Evolutionary conservation across 2,113 vertebrate species (phyloP).

Genomic region (Neomonachus schauinslandi): DNA sequence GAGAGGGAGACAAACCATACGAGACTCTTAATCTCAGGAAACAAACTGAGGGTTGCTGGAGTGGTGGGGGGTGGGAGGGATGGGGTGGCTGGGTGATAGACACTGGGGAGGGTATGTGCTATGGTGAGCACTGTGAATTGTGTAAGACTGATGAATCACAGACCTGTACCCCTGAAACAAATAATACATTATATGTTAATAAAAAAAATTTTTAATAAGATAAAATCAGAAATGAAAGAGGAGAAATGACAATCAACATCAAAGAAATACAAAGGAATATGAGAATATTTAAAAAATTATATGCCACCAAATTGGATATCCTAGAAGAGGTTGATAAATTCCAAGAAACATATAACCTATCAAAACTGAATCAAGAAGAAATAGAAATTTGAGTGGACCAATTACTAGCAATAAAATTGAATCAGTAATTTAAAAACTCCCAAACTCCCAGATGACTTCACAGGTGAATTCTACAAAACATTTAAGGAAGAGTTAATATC

Average conservation of each 20-base stretch:
- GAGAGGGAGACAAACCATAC: too few relatives aligned
- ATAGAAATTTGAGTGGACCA: background rate
- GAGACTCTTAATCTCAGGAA: too few relatives aligned
- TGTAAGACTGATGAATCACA: too few relatives aligned
- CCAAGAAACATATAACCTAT: background rate
- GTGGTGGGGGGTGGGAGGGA: too few relatives aligned
- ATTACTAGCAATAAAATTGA: background rate
- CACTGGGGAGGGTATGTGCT: too few relatives aligned
- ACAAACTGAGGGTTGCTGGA: too few relatives aligned
- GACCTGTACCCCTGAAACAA: too few relatives aligned
- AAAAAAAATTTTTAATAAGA: too few relatives aligned
- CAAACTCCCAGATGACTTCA: background rate
- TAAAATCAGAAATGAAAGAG: background rate
- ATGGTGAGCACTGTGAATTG: too few relatives aligned
- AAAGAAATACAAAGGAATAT: background rate
- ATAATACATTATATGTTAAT: too few relatives aligned
- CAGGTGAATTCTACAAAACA: background rate
- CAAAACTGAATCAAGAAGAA: background rate
- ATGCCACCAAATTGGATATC: background rate
- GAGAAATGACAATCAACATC: background rate
- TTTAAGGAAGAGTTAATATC: background rate
- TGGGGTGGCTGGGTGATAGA: too few relatives aligned
- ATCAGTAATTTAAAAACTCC: background rate
- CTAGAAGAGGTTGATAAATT: background rate
- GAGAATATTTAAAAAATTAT: background rate